phyloP scores from a whole-genome alignment of 1,140 invertebrate species.

The Brachionus sp. region DNA sequence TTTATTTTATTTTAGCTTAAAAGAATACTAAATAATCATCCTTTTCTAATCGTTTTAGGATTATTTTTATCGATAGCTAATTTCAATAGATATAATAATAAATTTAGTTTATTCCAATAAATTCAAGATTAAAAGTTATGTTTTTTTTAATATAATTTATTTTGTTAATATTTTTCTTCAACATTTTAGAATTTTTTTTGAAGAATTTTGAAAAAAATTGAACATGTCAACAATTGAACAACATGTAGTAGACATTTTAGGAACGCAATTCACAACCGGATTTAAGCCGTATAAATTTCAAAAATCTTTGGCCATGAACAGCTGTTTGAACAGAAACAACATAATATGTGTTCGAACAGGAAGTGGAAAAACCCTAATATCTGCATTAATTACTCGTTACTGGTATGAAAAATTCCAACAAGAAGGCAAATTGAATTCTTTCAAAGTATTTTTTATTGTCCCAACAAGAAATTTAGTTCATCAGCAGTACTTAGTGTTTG shows the following conservation, averaged over 20 bases:
- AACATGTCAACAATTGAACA: too few species aligned
- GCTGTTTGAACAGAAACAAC: background rate
- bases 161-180: too few species aligned
- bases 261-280: background rate
- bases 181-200: too few species aligned
- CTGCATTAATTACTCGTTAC: background rate
- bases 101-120: too few species aligned
- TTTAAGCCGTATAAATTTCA: conserved; percentile 12
- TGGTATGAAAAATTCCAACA: background rate
- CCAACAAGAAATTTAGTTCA: background rate
- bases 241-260: background rate
- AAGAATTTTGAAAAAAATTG: too few species aligned
- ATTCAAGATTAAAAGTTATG: too few species aligned
- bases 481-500: background rate
- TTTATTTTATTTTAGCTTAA: too few species aligned
- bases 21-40: too few species aligned
- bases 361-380: conserved; percentile 25
- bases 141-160: too few species aligned
- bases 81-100: too few species aligned
- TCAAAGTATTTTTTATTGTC: conserved; percentile 12
- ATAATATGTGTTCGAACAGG: conserved; percentile 12
- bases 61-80: too few species aligned
- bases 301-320: background rate
- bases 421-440: background rate
- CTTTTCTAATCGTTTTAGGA: too few species aligned